Percentiles rank a stretch among this genome's conserved stretches.
Evolutionary conservation across 2,888 invertebrate genomes (phyloP).

Genomic region (Acanthosepion lycidas): DNA sequence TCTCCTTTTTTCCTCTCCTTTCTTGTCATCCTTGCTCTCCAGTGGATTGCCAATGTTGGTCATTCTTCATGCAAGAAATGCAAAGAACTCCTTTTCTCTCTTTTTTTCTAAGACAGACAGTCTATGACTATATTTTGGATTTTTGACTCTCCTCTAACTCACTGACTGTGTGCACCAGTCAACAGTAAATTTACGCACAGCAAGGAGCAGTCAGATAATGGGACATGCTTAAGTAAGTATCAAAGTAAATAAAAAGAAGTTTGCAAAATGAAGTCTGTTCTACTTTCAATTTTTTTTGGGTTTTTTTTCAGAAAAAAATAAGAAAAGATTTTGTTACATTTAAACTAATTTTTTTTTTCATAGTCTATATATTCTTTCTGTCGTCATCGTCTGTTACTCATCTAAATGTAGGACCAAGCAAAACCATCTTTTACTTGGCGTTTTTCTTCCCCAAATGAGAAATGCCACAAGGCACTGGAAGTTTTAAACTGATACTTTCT

Average conservation of each 20-base stretch:
- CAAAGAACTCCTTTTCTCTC: too few species aligned
- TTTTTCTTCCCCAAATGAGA: background rate
- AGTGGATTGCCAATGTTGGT: too few species aligned
- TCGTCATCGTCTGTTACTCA: background rate
- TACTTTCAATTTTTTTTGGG: background rate
- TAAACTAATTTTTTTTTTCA: background rate
- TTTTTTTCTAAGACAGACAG: too few species aligned
- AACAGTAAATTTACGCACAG: too few species aligned
- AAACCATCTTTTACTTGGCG: background rate
- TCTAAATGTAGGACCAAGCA: background rate
- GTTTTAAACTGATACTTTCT: background rate
- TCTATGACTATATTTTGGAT: background rate
- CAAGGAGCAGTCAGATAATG: background rate
- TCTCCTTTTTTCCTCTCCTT: too few species aligned
- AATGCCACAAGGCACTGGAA: background rate
- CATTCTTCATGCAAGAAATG: too few species aligned
- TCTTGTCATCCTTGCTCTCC: too few species aligned
- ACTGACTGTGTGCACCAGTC: background rate
- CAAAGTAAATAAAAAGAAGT: background rate
- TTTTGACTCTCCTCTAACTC: background rate
- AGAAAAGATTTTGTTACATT: background rate
- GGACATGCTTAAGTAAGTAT: too few species aligned
- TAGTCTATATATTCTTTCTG: background rate
- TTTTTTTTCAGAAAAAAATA: background rate
- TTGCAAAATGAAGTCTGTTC: background rate